Conservation (phyloP, 1,140 invertebrate species). For the Trissolcus basalis region DNA sequence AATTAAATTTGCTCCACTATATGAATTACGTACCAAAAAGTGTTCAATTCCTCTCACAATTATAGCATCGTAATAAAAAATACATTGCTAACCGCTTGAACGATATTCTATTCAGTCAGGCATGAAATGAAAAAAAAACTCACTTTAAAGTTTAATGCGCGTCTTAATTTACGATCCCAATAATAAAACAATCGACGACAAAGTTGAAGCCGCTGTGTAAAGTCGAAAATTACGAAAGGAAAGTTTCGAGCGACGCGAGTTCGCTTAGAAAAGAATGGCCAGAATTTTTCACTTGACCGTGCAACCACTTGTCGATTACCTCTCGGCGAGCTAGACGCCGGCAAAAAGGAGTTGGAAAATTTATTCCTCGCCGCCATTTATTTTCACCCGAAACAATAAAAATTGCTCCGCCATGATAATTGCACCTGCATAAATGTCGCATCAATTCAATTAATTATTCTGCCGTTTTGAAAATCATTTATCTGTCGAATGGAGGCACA, state of each 20-base stretch:
- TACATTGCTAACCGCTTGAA: too few relatives aligned
- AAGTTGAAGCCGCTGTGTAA: constrained; percentile 9
- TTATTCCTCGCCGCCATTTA: too few relatives aligned
- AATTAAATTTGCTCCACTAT: constrained; percentile 30
- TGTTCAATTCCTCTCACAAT: neutral
- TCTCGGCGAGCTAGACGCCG: too few relatives aligned
- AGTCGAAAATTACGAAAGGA: constrained; percentile 18
- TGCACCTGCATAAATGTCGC: too few relatives aligned
- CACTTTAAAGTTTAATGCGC: too few relatives aligned
- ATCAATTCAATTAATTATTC: too few relatives aligned
- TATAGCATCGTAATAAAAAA: neutral
- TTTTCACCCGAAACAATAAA: too few relatives aligned
- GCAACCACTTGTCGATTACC: constrained; percentile 31
- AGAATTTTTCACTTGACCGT: constrained; percentile 18
- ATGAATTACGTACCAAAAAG: neutral
- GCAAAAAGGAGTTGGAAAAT: too few relatives aligned
- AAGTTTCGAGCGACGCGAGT: constrained; percentile 10
- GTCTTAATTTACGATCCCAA: constrained; percentile 16
- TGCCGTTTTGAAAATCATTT: too few relatives aligned
- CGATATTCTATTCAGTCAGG: neutral
- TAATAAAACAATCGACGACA: constrained; percentile 32
- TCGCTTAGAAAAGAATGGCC: constrained; percentile 10
- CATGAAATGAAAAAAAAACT: constrained; percentile 2
- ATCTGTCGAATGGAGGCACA: too few relatives aligned
- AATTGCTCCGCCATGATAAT: too few relatives aligned